Base-by-base conservation (phyloP, 2,113 vertebrate genomes). In the Lampris incognitus region DNA sequence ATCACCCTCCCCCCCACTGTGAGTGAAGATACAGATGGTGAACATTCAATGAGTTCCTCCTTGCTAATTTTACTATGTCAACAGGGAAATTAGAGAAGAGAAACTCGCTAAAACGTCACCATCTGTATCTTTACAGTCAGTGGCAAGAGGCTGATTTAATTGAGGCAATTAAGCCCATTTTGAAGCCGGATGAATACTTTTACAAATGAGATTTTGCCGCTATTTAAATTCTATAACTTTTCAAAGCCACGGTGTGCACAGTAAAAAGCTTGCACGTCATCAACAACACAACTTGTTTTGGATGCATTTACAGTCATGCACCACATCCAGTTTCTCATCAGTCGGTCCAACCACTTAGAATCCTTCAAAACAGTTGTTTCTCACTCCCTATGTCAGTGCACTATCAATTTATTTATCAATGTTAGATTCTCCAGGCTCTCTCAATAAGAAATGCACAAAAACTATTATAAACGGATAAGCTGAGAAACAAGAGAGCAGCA, bases 71-170 rank as follows among this genome's bases (percentile, higher is more conserved):
- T 58, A 64, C 79, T 11, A 40, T 71, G 80, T 87, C 82, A 84
- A 73, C 42, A 13, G 89, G 82, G 88, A 89, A 88, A 88, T 90
- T 66, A 73, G 64, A 85, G 72, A 71, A 82, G 74, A 72, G 72
- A 85, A 83, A 89, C 61, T 74, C 72, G 70, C 39, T 72, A 57
- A 89, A 88, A 86, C 64, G 48, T 76, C 79, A 74, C 83, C 88
- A 92, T 90, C 88, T 87, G 88, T 87, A 86, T 83, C 88, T 86
- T 84, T 80, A 83, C 78, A 79, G 64, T 78, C 44, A 67, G 79
- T 83, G 80, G 83, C 76, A 81, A 69, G 83, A 80, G 79, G 83
- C 55, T 76, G 78, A 72, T 88, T 87, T 84, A 90, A 89, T 73
- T 63, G 67, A 87, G 62, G 78, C 82, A 90, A 88, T 91, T 87